These are phyloP conservation scores for Papilio polytes DNA, from an alignment of 1,140 invertebrate genomes.

Conservation along the genomic window DNA sequence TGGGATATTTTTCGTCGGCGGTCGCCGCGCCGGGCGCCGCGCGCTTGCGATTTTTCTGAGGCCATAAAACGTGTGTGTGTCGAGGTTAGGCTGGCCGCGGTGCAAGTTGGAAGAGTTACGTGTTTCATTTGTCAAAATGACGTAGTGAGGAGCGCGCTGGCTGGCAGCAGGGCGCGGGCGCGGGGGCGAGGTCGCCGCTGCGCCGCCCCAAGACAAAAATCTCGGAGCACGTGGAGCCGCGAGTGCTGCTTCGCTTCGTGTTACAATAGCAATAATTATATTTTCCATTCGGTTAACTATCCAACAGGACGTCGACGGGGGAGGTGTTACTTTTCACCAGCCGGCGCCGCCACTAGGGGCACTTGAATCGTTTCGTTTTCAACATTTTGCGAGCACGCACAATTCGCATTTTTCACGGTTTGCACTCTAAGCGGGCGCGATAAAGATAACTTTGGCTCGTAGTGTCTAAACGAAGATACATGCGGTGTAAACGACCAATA, in stretches of 20 bases:
- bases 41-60: conserved; percentile 64
- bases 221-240: background rate
- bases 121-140: conserved; percentile 20
- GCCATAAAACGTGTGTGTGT: conserved; percentile 41
- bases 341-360: conserved; percentile 50
- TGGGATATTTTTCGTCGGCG: conserved; percentile 65
- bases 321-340: conserved; percentile 52
- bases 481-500: conserved; percentile 73
- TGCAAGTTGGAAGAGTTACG: conserved; percentile 9
- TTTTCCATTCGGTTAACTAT: conserved; percentile 49
- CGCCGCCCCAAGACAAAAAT: background rate
- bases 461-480: conserved; percentile 57
- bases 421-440: conserved; percentile 52
- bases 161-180: background rate
- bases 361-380: conserved; percentile 52
- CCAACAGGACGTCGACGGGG: conserved; percentile 48
- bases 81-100: background rate
- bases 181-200: background rate
- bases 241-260: conserved; percentile 7
- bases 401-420: conserved; percentile 40
- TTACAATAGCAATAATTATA: conserved; percentile 6
- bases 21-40: conserved; percentile 58
- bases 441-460: conserved; percentile 55
- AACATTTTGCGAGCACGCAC: conserved; percentile 48
- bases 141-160: background rate